Evolutionary conservation across 1,140 invertebrate genomes (phyloP).

Genomic region (Propsilocerus akamusi): DNA sequence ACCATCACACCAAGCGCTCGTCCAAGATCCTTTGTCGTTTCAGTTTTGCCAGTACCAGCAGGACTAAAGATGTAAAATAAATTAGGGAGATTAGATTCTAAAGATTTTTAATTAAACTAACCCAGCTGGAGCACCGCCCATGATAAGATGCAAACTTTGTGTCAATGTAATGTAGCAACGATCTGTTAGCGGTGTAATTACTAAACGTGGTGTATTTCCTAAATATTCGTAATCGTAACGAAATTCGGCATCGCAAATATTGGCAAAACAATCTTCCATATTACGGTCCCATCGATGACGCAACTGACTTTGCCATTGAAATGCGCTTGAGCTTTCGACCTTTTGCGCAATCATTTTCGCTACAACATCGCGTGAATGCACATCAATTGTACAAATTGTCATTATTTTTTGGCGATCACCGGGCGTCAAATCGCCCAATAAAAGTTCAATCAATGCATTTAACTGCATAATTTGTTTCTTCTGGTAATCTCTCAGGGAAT

Average conservation of each 20-base stretch:
- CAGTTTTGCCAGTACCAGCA: conserved; percentile 91
- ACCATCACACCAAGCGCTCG: conserved; percentile 92
- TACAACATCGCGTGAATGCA: conserved; percentile 86
- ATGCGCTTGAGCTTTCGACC: conserved; percentile 77
- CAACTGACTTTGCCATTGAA: conserved; percentile 91
- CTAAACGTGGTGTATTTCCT: conserved; percentile 83
- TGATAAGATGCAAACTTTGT: conserved; percentile 83
- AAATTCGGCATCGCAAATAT: conserved; percentile 95
- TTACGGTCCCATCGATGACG: conserved; percentile 85
- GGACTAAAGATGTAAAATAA: conserved; percentile 27
- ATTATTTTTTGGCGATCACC: conserved; percentile 93
- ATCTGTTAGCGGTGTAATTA: conserved; percentile 91
- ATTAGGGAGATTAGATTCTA: background rate
- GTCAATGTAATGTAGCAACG: conserved; percentile 94
- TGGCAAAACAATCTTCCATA: conserved; percentile 81
- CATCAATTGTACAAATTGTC: conserved; percentile 97
- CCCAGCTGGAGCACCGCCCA: conserved; percentile 90
- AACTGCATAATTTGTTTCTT: conserved; percentile 89
- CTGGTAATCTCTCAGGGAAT: conserved; percentile 87
- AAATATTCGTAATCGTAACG: conserved; percentile 87
- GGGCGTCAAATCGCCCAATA: conserved; percentile 73
- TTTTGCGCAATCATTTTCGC: conserved; percentile 79
- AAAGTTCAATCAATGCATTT: conserved; percentile 71
- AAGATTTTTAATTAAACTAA: background rate
- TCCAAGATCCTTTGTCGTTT: conserved; percentile 92